Base-by-base conservation (phyloP, 1,140 invertebrate species). In the Drosophila sulfurigaster region DNA sequence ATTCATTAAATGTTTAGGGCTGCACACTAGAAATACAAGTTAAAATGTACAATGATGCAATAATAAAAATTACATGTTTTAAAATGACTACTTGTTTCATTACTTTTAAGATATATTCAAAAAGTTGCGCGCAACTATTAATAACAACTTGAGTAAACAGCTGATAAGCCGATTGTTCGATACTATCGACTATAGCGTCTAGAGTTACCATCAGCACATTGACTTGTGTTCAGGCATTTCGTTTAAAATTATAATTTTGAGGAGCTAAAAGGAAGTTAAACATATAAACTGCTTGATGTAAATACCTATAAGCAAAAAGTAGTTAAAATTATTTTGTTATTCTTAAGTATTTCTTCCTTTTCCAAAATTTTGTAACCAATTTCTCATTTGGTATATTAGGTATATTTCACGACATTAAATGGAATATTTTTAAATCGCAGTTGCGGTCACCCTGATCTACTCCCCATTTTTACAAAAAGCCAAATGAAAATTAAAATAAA, bases 401-500 rank as follows among this genome's bases (percentile, higher is more conserved):
- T 43, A 13, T 43, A 43, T 43, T 43, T 43, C 1, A 11, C 11
- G 38, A 11, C 3, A 11, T n/a, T 41, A 41, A 41, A n/a, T n/a
- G 5, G n/a, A 0, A 13, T 43, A 43, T 43, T 43, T 13, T 43
- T 4, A 43, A 43, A 43, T 43, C n/a, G 11, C 0, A 43, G 11
- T n/a, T 43, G 41, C 41, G 41, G 41, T 13, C 41, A 43, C 41
- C 35, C 72, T 62, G 72, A 56, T 74, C 56, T 74, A 56, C 66
- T 75, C 72, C 72, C 81, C 75, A 85, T 83, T 86, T 82, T 76
- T 79, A 75, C 57, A 86, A 81, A 83, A 54, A 75, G 71, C 79
- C 78, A 76, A 85, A 85, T 85, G 75, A 85, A 86, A 86, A 85
- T 81, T 85, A 85, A 81, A 86, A 81, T 65, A 86, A 75, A 86